Evolutionary conservation across 2,888 invertebrate genomes (phyloP).

Genomic region (Allolobophora icterica): DNA sequence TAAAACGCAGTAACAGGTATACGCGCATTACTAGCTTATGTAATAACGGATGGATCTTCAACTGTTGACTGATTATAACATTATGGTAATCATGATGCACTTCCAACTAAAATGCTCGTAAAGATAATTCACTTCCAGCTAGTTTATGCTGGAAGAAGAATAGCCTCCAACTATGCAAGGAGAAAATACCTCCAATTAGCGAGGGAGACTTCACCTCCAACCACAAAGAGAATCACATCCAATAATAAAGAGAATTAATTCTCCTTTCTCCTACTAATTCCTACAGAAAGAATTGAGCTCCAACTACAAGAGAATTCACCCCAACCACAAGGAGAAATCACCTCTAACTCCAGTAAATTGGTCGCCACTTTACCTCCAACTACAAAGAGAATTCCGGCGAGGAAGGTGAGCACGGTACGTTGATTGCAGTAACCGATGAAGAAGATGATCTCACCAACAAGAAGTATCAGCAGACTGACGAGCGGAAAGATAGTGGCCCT

Average conservation of each 20-base stretch:
- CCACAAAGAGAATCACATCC: too few species aligned
- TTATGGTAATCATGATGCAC: too few species aligned
- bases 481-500: conserved; percentile 62
- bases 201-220: too few species aligned
- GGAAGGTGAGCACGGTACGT: conserved; percentile 62
- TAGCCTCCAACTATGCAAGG: too few species aligned
- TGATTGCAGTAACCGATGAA: conserved; percentile 64
- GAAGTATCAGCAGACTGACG: conserved; percentile 60
- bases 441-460: conserved; percentile 63
- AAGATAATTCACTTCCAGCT: background rate
- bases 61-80: background rate
- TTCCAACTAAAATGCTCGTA: too few species aligned
- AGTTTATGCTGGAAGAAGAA: too few species aligned
- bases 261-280: too few species aligned
- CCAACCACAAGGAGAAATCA: background rate
- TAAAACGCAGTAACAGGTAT: conserved; percentile 43
- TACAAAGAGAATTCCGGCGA: conserved; percentile 64
- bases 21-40: background rate
- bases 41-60: background rate
- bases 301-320: too few species aligned
- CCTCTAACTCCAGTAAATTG: background rate
- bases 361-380: conserved; percentile 60
- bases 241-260: too few species aligned
- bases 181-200: too few species aligned
- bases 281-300: too few species aligned